phyloP scores from a whole-genome alignment of 2,888 invertebrate species.

The Lysandra coridon region DNA sequence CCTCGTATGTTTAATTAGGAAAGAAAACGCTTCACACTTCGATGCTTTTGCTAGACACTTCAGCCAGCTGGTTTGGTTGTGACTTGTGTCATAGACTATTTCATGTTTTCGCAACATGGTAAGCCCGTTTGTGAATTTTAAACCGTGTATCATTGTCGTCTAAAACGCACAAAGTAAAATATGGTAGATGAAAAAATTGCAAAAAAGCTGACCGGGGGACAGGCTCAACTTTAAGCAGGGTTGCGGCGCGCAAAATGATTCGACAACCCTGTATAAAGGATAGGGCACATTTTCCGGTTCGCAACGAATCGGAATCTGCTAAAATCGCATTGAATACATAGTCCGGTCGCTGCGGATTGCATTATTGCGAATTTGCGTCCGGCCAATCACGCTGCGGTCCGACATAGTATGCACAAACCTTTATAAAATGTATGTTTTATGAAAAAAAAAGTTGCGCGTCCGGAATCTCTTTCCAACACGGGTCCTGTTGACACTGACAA shows the following conservation, averaged over 20 bases:
- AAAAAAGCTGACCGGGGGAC: background rate
- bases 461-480: background rate
- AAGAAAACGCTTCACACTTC: background rate
- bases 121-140: conserved; percentile 13
- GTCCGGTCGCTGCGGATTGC: too few relatives aligned
- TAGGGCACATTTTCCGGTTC: too few relatives aligned
- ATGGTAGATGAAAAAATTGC: background rate
- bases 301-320: too few relatives aligned
- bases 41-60: too few relatives aligned
- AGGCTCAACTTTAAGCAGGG: background rate
- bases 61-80: background rate
- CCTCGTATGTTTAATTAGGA: background rate
- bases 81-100: background rate
- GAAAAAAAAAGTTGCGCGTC: background rate
- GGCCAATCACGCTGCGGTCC: too few relatives aligned
- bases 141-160: conserved; percentile 18
- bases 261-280: background rate
- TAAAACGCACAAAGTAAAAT: conserved; percentile 13
- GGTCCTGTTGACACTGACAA: conserved; percentile 18
- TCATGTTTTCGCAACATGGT: background rate
- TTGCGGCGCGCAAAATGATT: background rate
- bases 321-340: too few relatives aligned
- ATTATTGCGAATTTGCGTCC: too few relatives aligned
- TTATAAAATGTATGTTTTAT: background rate
- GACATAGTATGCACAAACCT: too few relatives aligned